Evolutionary conservation across 2,113 vertebrate species (phyloP), one percentile per base, ranked within the genome.

Genomic region (Xenus cinereus): DNA sequence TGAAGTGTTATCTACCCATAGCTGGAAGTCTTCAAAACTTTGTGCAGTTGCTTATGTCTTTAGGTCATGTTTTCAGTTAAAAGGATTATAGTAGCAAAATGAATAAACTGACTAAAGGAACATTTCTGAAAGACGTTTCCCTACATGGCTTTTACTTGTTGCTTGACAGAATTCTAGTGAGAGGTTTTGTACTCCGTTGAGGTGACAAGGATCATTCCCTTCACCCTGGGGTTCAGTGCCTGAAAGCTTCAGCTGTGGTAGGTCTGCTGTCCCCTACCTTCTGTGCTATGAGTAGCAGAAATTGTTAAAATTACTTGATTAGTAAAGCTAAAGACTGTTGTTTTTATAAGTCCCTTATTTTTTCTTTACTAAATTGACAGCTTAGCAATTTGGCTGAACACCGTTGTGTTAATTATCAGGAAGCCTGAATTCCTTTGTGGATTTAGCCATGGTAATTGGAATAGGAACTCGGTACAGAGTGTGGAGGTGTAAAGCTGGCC

Each of bases 371-470:
- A 57, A 90, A 60, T 22, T 54, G 75, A 33, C 71, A 79, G 48
- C 46, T 85, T 77, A 74, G 37, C 23, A 90, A 81, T 81, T 43
- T 95, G 56, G 53, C 94, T 78, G 91, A 81, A 75, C 35, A 93
- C 76, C 18, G 24, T 54, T 89, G 64, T 92, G 84, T 59, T 97
- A 95, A 95, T 87, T 90, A 71, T 89, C 90, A 73, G 74, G 76
- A 95, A 77, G 56, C 50, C 68, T 90, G 74, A 93, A 96, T 95
- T 95, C 94, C 68, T 81, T 64, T 87, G 94, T 94, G 87, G 90
- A 83, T 96, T 97, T 93, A 90, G 62, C 43, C 62, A 15, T 51
- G 57, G 82, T 96, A 94, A 79, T 95, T 96, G 78, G 78, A 94
- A 93, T 53, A 82, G 82, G 43, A 91, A 87, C 43, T 93, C 73